These are phyloP conservation scores for Apamea crenata DNA, from an alignment of 2,888 invertebrate genomes.

Conservation along the genomic window DNA sequence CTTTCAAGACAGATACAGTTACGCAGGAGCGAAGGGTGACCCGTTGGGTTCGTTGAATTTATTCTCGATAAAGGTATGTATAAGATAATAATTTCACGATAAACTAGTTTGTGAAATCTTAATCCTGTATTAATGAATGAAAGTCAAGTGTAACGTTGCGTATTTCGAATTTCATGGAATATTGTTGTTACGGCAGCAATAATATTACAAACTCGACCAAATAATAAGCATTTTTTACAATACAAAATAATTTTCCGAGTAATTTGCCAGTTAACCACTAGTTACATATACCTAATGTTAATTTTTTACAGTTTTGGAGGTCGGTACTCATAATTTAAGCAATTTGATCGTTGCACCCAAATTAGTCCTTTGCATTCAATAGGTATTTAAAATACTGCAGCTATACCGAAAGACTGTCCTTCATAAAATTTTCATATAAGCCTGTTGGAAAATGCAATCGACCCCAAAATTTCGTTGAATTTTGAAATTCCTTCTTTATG, in stretches of 20 bases:
- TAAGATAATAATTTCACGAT: background rate
- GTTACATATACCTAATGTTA: background rate
- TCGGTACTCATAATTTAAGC: too few relatives aligned
- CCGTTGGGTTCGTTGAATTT: slow-evolving; percentile 82
- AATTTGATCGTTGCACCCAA: too few relatives aligned
- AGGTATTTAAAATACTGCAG: background rate
- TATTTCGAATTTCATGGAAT: background rate
- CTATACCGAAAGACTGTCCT: background rate
- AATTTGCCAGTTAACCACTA: background rate
- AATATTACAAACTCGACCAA: background rate
- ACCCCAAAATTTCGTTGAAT: too few relatives aligned
- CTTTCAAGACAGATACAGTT: slow-evolving; percentile 78
- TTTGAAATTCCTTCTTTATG: background rate
- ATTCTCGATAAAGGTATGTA: slow-evolving; percentile 79
- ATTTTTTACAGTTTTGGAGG: background rate
- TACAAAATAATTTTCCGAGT: background rate
- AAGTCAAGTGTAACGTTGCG: slow-evolving; percentile 3
- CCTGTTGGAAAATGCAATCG: background rate
- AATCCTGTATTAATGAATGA: slow-evolving; percentile 9
- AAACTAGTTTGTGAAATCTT: background rate
- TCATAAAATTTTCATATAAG: background rate
- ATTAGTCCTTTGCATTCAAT: background rate
- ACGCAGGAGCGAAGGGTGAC: slow-evolving; percentile 73
- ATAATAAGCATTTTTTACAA: background rate
- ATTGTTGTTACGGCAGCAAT: background rate